phyloP scores from a whole-genome alignment of 2,888 invertebrate genomes.

The Agonum fuliginosum region DNA sequence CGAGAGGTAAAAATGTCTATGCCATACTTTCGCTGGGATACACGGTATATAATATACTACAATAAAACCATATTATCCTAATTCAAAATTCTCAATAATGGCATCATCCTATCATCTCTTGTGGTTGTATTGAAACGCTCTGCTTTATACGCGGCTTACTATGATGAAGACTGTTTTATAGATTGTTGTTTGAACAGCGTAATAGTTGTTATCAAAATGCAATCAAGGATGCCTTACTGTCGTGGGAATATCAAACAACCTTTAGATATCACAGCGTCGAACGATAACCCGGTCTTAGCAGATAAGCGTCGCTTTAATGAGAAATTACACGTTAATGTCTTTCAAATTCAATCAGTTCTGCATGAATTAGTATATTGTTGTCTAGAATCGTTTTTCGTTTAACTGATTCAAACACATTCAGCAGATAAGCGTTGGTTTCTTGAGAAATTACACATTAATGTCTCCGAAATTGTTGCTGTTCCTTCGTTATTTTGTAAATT shows the following conservation, averaged over 20 bases:
- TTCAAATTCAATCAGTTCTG: conserved; percentile 21
- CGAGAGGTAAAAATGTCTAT: too few species aligned
- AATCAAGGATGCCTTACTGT: conserved; percentile 39
- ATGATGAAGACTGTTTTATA: conserved; percentile 35
- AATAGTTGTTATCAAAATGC: conserved; percentile 47
- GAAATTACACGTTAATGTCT: neutral
- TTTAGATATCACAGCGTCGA: neutral
- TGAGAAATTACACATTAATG: too few species aligned
- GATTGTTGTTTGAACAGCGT: conserved; percentile 37
- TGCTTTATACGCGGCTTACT: neutral
- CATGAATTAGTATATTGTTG: too few species aligned
- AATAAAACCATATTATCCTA: too few species aligned
- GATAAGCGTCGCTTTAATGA: conserved; percentile 22
- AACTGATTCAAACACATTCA: too few species aligned
- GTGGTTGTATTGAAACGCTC: too few species aligned
- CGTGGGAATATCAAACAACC: conserved; percentile 40
- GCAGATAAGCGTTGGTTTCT: too few species aligned
- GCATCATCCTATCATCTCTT: neutral
- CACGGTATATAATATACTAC: too few species aligned
- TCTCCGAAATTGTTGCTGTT: too few species aligned
- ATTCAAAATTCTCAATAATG: conserved; percentile 5
- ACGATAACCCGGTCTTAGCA: conserved; percentile 14
- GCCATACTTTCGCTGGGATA: too few species aligned
- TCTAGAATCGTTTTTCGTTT: too few species aligned
- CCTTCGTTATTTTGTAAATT: too few species aligned